Percentiles rank a stretch among this genome's conserved stretches.
phyloP scores from a whole-genome alignment of 2,888 invertebrate species.

The Bedellia somnulentella region DNA sequence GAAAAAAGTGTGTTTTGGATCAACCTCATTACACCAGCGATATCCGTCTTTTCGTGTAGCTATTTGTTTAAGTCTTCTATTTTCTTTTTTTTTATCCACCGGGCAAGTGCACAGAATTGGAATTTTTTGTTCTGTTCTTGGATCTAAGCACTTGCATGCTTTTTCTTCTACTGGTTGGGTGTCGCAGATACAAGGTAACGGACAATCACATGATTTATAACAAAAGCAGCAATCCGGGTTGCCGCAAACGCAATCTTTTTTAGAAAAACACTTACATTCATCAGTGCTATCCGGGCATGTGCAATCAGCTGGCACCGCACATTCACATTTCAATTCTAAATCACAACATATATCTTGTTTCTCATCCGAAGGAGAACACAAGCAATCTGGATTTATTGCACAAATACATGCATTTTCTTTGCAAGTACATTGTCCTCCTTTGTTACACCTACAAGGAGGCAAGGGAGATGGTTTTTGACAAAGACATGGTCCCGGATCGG shows the following conservation, averaged over 20 bases:
- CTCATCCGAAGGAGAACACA: slow-evolving; percentile 24
- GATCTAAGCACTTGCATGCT: slow-evolving; percentile 27
- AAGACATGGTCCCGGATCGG: slow-evolving; percentile 22
- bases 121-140: slow-evolving; percentile 13
- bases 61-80: slow-evolving; percentile 24
- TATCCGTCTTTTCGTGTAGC: slow-evolving; percentile 38
- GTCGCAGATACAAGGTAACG: slow-evolving; percentile 33
- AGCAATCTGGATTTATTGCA: slow-evolving; percentile 23
- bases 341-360: slow-evolving; percentile 18
- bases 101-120: slow-evolving; percentile 22
- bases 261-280: slow-evolving; percentile 21
- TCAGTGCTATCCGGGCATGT: slow-evolving; percentile 7
- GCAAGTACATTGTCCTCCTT: slow-evolving; percentile 30
- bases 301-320: slow-evolving; percentile 20
- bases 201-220: slow-evolving; percentile 26
- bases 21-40: slow-evolving; percentile 43
- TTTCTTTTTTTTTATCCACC: slow-evolving; percentile 15
- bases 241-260: slow-evolving; percentile 27
- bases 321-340: slow-evolving; percentile 21
- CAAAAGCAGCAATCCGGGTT: slow-evolving; percentile 36
- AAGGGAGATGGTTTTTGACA: slow-evolving; percentile 28
- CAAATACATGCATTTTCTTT: slow-evolving; percentile 26
- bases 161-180: slow-evolving; percentile 11
- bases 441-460: slow-evolving; percentile 23
- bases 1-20: slow-evolving; percentile 42